Evolutionary conservation across 1,140 invertebrate species (phyloP), one percentile per base, ranked within the genome.

Genomic region (Euschistus heros): DNA sequence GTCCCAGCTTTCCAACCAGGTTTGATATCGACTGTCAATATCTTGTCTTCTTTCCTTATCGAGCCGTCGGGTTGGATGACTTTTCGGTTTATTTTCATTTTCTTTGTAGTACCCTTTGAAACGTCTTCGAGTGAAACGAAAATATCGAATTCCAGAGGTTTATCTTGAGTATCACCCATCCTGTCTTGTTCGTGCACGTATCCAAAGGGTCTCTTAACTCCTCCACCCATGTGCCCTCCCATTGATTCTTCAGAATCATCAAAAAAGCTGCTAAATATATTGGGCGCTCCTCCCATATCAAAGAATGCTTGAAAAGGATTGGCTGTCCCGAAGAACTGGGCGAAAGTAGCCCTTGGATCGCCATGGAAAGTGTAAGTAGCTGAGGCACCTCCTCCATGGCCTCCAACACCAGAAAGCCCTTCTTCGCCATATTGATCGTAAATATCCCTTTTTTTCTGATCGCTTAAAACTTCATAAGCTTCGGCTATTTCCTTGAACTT

Each of bases 1-100:
- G 97, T 99, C 17, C 97, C 96, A 24, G 94, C 92, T 78, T 97
- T 98, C 97, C 97, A 99, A 17, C 97, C 97, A 20, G 94, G 94
- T 75, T 98, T 98, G 3, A 99, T 92, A 20, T 33, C 18, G 2
- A 99, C 98, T 0, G 94, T 97, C 7, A 99, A 78, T 42, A 98
- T 92, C 80, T 99, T 99, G 73, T 99, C 96, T 75, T 98, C 92
- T 71, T 96, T 94, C 68, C 86, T 86, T 0, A 87, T 83, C 10
- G 85, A 85, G 59, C 92, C 93, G 76, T 98, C 93, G 2, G 85
- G 76, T 71, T 87, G 86, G 5, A 92, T 76, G 18, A 98, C 91
- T 71, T 88, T 85, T 69, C 94, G 82, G 20, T 93, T 97, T 61
- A 99, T 99, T 78, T 98, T 99, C 96, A 99, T 99, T 78, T 98